phyloP scores from a whole-genome alignment of 1,140 invertebrate species.

The Rhagoletis pomonella region DNA sequence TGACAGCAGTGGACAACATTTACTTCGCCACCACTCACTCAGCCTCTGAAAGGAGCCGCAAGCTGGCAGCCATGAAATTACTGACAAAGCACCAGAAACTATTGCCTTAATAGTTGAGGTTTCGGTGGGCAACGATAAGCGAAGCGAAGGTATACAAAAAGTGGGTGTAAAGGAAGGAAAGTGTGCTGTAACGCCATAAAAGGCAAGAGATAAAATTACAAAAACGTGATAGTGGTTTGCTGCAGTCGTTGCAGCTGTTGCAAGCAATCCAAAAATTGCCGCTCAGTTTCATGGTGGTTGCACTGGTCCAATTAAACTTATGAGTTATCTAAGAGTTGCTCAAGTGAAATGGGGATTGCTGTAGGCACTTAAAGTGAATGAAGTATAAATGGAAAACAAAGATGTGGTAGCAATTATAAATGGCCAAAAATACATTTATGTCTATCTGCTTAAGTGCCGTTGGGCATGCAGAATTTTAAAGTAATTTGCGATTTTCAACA shows the following conservation, averaged over 20 bases:
- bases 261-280: background rate
- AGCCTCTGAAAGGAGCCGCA: background rate
- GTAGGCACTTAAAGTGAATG: no score
- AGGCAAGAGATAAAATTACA: slow-evolving; percentile 17
- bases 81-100: slow-evolving; percentile 4
- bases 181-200: background rate
- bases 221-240: slow-evolving; percentile 35
- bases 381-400: no score
- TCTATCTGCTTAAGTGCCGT: no score
- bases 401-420: no score
- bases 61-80: background rate
- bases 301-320: slow-evolving; percentile 34
- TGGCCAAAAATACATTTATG: background rate
- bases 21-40: background rate
- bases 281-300: slow-evolving; percentile 10
- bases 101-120: background rate
- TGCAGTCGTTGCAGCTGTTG: slow-evolving; percentile 6
- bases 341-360: background rate
- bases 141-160: background rate
- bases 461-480: no score
- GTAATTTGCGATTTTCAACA: no score
- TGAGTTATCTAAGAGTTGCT: background rate
- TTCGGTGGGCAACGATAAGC: background rate
- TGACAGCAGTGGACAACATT: slow-evolving; percentile 21
- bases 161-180: background rate